Conservation (phyloP, 2,113 vertebrate species). For the Cichladusa arquata region DNA sequence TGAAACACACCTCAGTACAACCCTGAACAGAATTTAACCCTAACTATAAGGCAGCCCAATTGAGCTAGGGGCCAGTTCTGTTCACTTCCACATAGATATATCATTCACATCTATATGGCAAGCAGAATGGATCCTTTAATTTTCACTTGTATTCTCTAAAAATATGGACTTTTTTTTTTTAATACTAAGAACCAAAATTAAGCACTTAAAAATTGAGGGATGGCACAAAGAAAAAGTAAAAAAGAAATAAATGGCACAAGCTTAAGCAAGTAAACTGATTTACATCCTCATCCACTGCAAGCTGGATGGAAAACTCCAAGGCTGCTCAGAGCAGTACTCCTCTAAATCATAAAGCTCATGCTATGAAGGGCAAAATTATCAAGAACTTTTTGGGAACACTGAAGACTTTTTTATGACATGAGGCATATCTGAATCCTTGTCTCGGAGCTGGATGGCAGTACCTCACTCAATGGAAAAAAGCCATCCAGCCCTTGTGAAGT, state of each 20-base stretch:
- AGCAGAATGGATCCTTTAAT: neutral
- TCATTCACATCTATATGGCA: neutral
- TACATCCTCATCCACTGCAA: slow-evolving; percentile 13
- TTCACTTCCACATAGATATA: neutral
- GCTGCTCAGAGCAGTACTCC: neutral
- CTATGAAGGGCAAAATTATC: slow-evolving; percentile 13
- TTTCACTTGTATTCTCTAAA: neutral
- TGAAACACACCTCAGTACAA: neutral
- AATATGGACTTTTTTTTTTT: neutral
- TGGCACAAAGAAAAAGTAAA: neutral
- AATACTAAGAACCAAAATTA: slow-evolving; percentile 2
- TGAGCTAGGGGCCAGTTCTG: neutral
- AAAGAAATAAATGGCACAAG: slow-evolving; percentile 4
- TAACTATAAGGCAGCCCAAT: neutral
- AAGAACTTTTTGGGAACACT: neutral
- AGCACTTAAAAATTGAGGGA: slow-evolving; percentile 17
- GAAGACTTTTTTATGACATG: neutral
- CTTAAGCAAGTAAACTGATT: slow-evolving; percentile 38
- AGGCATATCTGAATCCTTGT: neutral
- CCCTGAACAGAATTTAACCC: slow-evolving; percentile 3
- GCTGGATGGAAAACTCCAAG: slow-evolving; percentile 29
- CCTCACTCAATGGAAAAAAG: neutral
- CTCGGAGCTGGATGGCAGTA: neutral
- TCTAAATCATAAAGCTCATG: slow-evolving; percentile 14
- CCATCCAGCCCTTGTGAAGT: neutral